Evolutionary conservation across 2,113 vertebrate genomes (phyloP).

Genomic region (Oryzias melastigma): DNA sequence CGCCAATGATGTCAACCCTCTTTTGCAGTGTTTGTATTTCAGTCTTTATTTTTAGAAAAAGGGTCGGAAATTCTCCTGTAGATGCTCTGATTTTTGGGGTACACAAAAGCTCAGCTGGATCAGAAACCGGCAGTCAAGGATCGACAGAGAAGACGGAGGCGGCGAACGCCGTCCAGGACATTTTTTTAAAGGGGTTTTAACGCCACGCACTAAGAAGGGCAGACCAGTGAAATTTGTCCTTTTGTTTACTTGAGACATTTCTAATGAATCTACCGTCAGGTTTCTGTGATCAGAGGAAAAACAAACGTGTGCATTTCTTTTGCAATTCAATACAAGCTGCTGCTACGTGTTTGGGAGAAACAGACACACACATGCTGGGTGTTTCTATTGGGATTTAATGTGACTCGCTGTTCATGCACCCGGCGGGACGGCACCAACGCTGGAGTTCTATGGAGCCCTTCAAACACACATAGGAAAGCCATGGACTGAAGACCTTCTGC

Average conservation of each 20-base stretch:
- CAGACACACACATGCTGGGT: constrained; percentile 21
- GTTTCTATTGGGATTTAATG: constrained; percentile 43
- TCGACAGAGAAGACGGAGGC: constrained; percentile 42
- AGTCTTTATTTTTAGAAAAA: constrained; percentile 62
- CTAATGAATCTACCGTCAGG: constrained; percentile 47
- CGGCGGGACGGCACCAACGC: constrained; percentile 63
- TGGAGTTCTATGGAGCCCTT: constrained; percentile 53
- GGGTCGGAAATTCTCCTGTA: constrained; percentile 50
- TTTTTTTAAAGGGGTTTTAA: constrained; percentile 20
- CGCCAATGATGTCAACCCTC: constrained; percentile 73
- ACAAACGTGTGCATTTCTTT: constrained; percentile 37
- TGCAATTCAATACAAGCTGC: constrained; percentile 55
- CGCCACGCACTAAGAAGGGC: constrained; percentile 67
- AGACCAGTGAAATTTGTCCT: constrained; percentile 53
- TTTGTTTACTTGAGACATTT: constrained; percentile 76
- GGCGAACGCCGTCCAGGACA: no score
- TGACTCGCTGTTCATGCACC: constrained; percentile 24
- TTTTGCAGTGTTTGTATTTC: constrained; percentile 71
- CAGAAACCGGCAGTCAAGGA: constrained; percentile 36
- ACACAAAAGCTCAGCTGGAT: constrained; percentile 32
- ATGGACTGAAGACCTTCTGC: constrained; percentile 74
- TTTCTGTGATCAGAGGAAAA: constrained; percentile 30
- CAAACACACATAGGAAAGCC: constrained; percentile 75
- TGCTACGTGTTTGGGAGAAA: constrained; percentile 61
- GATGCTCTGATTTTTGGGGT: constrained; percentile 58